phyloP scores from a whole-genome alignment of 2,113 vertebrate species.

The Triplophysa dalaica region DNA sequence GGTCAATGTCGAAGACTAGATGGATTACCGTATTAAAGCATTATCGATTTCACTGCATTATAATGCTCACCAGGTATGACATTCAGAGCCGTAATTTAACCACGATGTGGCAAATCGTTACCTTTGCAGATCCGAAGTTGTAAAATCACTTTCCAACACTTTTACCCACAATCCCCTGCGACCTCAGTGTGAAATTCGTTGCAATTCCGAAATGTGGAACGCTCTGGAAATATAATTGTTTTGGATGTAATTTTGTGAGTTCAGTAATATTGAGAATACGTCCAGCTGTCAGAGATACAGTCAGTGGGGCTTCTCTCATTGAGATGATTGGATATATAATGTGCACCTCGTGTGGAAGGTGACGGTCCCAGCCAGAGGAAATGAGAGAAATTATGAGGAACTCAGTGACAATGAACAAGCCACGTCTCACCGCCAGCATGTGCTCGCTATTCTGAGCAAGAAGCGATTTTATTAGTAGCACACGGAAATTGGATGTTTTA shows the following conservation, averaged over 20 bases:
- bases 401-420: conserved; percentile 8
- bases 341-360: neutral
- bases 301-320: conserved; percentile 3
- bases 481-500: conserved; percentile 23
- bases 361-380: conserved; percentile 14
- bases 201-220: neutral
- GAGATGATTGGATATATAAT: conserved; percentile 28
- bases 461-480: neutral
- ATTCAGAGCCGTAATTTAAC: conserved; percentile 26
- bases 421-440: conserved; percentile 1
- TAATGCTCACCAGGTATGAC: conserved; percentile 31
- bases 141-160: neutral
- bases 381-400: conserved; percentile 34
- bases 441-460: neutral
- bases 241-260: neutral
- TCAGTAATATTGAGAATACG: neutral
- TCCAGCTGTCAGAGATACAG: conserved; percentile 16
- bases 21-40: conserved; percentile 56
- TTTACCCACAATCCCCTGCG: neutral
- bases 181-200: neutral
- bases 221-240: neutral
- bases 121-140: neutral
- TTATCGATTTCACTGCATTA: conserved; percentile 64
- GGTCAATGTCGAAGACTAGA: conserved; percentile 64
- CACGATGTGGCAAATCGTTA: conserved; percentile 18